A percentile compares a stretch with the other conserved stretches of the same genome.
Conservation (phyloP, 1,140 invertebrate genomes). For the Sycophaga agraensis region DNA sequence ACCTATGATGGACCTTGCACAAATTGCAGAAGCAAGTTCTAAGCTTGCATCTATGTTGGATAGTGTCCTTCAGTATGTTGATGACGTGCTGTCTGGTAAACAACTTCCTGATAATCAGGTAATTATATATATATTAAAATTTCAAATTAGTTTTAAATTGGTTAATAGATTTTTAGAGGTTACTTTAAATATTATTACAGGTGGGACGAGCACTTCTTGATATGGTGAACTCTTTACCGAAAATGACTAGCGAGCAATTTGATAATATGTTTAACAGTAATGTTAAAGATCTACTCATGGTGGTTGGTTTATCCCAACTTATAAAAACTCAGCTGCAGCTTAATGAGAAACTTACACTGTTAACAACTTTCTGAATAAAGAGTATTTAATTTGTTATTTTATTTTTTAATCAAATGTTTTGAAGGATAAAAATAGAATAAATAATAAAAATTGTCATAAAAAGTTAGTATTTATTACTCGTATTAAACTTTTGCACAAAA, state of each 20-base stretch:
- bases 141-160: too few relatives aligned
- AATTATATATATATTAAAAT: too few relatives aligned
- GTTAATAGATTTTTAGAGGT: background rate
- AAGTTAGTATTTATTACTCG: conserved; percentile 25
- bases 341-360: conserved; percentile 89
- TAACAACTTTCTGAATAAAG: conserved; percentile 65
- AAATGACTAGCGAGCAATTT: conserved; percentile 87
- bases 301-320: conserved; percentile 91
- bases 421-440: background rate
- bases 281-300: conserved; percentile 96
- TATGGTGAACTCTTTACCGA: conserved; percentile 87
- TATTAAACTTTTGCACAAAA: conserved; percentile 5
- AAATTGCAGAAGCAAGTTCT: conserved; percentile 79
- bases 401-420: background rate
- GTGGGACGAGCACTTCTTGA: conserved; percentile 85
- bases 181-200: conserved; percentile 28
- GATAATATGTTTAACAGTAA: conserved; percentile 94
- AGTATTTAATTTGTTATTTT: conserved; percentile 2
- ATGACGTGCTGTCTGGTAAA: conserved; percentile 79
- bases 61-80: conserved; percentile 83
- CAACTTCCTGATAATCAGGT: conserved; percentile 70
- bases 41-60: conserved; percentile 78
- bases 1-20: conserved; percentile 81
- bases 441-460: conserved; percentile 10
- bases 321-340: conserved; percentile 93